A percentile compares a stretch with the other conserved stretches of the same genome.
Evolutionary conservation across 2,797 vertebrate genomes (phyloP).

Genomic region (Enoplosus armatus): DNA sequence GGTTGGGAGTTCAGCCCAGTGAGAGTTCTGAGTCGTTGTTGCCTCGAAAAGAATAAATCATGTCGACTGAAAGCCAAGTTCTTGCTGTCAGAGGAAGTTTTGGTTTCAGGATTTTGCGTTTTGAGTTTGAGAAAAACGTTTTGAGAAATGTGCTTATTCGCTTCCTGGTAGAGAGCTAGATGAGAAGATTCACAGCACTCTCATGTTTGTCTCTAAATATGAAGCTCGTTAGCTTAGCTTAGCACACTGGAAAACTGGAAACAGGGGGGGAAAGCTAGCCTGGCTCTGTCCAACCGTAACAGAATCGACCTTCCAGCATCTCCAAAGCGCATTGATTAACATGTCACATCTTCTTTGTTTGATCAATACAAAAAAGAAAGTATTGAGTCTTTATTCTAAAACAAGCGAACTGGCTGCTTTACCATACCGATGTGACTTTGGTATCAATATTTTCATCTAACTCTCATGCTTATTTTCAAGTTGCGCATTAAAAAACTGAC

Average conservation of each 20-base stretch:
- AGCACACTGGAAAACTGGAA: neutral
- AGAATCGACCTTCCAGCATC: neutral
- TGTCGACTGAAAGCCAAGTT: neutral
- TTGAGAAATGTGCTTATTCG: neutral
- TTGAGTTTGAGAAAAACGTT: neutral
- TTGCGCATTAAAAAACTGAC: too few species aligned
- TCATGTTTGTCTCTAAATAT: neutral
- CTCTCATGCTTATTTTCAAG: too few species aligned
- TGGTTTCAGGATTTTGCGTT: neutral
- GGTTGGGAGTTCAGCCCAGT: neutral
- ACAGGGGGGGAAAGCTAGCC: neutral
- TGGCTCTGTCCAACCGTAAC: too few species aligned
- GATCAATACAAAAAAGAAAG: too few species aligned
- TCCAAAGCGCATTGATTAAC: neutral
- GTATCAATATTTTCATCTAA: too few species aligned
- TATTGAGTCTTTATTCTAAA: too few species aligned
- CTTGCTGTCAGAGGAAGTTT: neutral
- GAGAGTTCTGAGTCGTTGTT: neutral
- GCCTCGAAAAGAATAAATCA: neutral
- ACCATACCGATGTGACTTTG: too few species aligned
- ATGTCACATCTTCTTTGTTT: too few species aligned
- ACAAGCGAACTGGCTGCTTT: too few species aligned
- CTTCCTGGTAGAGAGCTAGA: neutral
- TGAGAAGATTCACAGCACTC: neutral
- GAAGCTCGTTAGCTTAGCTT: neutral